These are phyloP conservation scores for Myripristis jacobus DNA, from an alignment of 2,797 vertebrate genomes.

Conservation along the genomic window DNA sequence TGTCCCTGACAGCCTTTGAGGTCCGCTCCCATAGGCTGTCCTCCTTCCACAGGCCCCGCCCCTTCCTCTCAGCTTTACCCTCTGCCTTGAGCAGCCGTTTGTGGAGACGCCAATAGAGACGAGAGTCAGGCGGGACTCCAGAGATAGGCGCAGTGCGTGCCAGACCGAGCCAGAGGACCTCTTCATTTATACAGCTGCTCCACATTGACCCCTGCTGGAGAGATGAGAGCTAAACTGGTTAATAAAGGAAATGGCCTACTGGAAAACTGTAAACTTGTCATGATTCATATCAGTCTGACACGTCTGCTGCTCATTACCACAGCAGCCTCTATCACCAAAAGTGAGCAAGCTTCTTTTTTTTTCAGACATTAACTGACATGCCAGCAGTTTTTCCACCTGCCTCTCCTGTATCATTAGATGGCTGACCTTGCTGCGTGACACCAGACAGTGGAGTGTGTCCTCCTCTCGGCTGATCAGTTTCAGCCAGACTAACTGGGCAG, in stretches of 20 bases:
- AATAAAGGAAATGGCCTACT: background rate
- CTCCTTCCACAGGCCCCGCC: constrained; percentile 90
- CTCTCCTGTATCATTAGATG: background rate
- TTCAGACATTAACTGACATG: background rate
- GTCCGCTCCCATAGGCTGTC: constrained; percentile 82
- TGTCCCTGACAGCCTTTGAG: constrained; percentile 59
- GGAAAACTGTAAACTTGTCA: background rate
- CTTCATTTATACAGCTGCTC: constrained; percentile 88
- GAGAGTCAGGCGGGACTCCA: constrained; percentile 83
- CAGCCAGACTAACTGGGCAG: constrained; percentile 88
- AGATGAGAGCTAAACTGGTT: constrained; percentile 3
- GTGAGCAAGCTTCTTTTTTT: background rate
- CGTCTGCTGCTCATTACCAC: background rate
- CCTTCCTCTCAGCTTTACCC: constrained; percentile 87
- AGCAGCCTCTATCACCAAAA: background rate
- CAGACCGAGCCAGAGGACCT: constrained; percentile 88
- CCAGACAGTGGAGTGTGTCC: constrained; percentile 86
- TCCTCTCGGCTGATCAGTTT: constrained; percentile 89
- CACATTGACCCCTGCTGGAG: constrained; percentile 83
- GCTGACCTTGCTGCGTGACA: constrained; percentile 80
- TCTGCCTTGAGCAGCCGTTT: constrained; percentile 90
- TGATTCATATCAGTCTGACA: background rate
- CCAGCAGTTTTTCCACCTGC: background rate
- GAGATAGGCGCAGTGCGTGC: constrained; percentile 85
- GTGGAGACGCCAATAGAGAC: constrained; percentile 88